Conservation (phyloP, 2,113 vertebrate species). For the Hemibagrus wyckioides region DNA sequence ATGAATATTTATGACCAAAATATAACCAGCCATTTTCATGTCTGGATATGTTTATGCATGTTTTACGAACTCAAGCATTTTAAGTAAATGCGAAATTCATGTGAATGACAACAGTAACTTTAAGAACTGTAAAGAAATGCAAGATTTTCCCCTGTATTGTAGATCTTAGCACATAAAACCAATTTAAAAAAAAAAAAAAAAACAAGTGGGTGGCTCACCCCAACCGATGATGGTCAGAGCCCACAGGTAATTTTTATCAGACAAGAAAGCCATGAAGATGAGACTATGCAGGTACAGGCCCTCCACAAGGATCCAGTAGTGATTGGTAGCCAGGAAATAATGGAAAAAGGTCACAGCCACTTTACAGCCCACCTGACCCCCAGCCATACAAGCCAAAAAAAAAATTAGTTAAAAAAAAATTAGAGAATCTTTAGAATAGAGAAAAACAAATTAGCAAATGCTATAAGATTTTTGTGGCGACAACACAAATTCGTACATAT, state of each 20-base stretch:
- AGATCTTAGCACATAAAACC: not conserved
- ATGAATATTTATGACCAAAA: not conserved
- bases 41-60: not conserved
- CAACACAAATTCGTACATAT: not conserved
- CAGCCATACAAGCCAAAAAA: constrained; percentile 3
- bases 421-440: too few species aligned
- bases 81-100: not conserved
- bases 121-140: not conserved
- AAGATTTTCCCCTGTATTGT: not conserved
- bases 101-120: not conserved
- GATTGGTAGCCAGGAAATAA: constrained; percentile 91
- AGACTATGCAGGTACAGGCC: constrained; percentile 90
- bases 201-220: constrained; percentile 71
- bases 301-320: constrained; percentile 94
- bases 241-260: constrained; percentile 88
- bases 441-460: not conserved
- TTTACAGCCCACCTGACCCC: constrained; percentile 85
- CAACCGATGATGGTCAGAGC: constrained; percentile 87
- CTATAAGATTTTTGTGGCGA: not conserved
- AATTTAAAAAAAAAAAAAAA: not conserved
- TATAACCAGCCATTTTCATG: not conserved
- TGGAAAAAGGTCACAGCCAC: constrained; percentile 86
- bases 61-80: not conserved
- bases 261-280: constrained; percentile 93
- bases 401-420: not conserved